Percentiles rank a stretch among this genome's conserved stretches.
These are phyloP conservation scores for Hydrozoanthus gracilis DNA, from an alignment of 92 coral and sea anemone genomes.

Conservation along the genomic window DNA sequence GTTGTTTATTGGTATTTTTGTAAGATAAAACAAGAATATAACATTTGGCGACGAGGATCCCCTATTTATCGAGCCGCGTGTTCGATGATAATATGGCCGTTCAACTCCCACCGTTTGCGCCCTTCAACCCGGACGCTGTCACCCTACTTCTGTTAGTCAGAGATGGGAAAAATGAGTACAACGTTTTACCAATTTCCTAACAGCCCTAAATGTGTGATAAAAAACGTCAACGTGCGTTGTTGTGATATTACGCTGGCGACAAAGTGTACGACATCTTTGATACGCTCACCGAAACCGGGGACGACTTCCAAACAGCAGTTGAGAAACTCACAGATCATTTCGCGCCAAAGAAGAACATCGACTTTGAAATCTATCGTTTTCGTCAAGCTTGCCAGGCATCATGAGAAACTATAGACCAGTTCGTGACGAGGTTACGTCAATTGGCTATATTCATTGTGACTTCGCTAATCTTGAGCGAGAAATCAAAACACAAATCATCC, in stretches of 20 bases:
- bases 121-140: too few relatives aligned
- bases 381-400: background rate
- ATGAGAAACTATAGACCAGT: conserved; percentile 21
- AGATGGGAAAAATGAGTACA: conserved; percentile 41
- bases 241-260: conserved; percentile 42
- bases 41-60: too few relatives aligned
- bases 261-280: conserved; percentile 42
- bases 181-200: conserved; percentile 31
- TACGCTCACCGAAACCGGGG: conserved; percentile 32
- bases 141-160: conserved; percentile 37
- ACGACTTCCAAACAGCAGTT: conserved; percentile 34
- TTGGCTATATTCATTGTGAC: conserved; percentile 28
- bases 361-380: conserved; percentile 40
- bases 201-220: conserved; percentile 33
- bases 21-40: too few relatives aligned
- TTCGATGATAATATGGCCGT: too few relatives aligned
- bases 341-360: conserved; percentile 44
- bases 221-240: conserved; percentile 27
- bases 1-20: too few relatives aligned
- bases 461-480: background rate
- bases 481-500: conserved; percentile 5
- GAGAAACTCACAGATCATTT: conserved; percentile 39
- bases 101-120: too few relatives aligned
- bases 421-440: conserved; percentile 29
- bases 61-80: too few relatives aligned